Evolutionary conservation across 2,113 vertebrate genomes (phyloP).

Genomic region (Dicrurus megarhynchus): DNA sequence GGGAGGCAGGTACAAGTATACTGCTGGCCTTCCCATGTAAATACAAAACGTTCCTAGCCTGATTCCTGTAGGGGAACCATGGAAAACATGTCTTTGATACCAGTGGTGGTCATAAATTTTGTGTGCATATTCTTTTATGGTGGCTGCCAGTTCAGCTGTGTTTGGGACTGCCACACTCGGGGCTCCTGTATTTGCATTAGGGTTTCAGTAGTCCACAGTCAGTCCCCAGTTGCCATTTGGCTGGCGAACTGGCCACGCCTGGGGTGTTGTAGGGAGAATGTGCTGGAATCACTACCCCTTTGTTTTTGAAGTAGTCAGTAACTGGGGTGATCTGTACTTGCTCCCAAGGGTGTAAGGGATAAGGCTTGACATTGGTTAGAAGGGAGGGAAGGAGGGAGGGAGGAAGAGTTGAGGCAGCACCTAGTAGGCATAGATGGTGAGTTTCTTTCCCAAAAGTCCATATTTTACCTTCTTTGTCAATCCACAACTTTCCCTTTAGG

Average conservation of each 20-base stretch:
- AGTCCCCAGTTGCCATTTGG: neutral
- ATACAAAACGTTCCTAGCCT: neutral
- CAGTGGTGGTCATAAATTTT: neutral
- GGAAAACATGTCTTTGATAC: neutral
- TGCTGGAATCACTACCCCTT: neutral
- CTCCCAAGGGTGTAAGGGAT: neutral
- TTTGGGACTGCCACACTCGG: neutral
- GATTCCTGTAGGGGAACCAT: neutral
- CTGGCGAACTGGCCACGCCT: neutral
- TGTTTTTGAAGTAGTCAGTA: neutral
- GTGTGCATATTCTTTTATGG: neutral
- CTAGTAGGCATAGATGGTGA: neutral
- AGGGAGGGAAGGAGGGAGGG: neutral
- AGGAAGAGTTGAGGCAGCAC: neutral
- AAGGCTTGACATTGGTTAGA: neutral
- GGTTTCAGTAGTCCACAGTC: neutral
- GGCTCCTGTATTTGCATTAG: neutral
- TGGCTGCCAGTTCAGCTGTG: neutral
- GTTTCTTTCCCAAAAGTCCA: neutral
- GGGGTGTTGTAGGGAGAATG: neutral
- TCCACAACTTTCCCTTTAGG: fast-evolving
- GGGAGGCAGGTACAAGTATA: neutral
- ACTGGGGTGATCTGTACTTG: neutral
- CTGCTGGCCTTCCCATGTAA: neutral
- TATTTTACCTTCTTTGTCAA: neutral